phyloP scores from a whole-genome alignment of 2,797 vertebrate species.

The Oreochromis mossambicus region DNA sequence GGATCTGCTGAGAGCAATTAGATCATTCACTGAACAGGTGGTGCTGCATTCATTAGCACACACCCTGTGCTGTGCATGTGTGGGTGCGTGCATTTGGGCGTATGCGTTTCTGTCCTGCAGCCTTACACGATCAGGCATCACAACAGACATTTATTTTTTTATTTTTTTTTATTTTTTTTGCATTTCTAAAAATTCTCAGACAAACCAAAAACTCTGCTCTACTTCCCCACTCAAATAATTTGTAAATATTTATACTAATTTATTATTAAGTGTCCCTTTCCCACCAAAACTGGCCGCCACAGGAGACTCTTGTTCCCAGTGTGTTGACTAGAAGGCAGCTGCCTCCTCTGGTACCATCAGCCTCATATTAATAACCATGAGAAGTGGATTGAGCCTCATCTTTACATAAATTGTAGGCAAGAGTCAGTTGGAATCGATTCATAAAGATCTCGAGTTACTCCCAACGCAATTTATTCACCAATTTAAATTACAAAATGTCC shows the following conservation, averaged over 20 bases:
- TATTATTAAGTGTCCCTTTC: conserved; percentile 48
- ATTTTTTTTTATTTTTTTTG: not conserved
- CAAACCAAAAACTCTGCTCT: not conserved
- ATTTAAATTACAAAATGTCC: conserved; percentile 11
- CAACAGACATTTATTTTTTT: not conserved
- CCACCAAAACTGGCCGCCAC: conserved; percentile 12
- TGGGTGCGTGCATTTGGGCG: not conserved
- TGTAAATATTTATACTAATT: conserved; percentile 56
- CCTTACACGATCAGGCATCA: not conserved
- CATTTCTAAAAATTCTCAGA: not conserved
- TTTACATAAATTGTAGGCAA: conserved; percentile 36
- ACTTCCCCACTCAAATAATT: conserved; percentile 7
- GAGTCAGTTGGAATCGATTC: conserved; percentile 25
- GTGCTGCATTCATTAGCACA: conserved; percentile 64
- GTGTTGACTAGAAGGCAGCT: conserved; percentile 24
- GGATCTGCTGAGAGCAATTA: conserved; percentile 68
- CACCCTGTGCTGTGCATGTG: conserved; percentile 19
- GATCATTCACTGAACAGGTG: conserved; percentile 69
- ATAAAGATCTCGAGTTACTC: not conserved
- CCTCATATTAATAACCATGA: conserved; percentile 32
- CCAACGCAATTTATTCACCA: not conserved
- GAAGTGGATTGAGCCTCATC: conserved; percentile 1
- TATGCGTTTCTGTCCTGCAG: conserved; percentile 12
- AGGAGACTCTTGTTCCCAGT: conserved; percentile 11
- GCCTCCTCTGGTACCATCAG: conserved; percentile 3